Percentiles rank a stretch among this genome's conserved stretches.
These are phyloP conservation scores for Himalopsyche japonica DNA, from an alignment of 2,888 invertebrate species.

Conservation along the genomic window DNA sequence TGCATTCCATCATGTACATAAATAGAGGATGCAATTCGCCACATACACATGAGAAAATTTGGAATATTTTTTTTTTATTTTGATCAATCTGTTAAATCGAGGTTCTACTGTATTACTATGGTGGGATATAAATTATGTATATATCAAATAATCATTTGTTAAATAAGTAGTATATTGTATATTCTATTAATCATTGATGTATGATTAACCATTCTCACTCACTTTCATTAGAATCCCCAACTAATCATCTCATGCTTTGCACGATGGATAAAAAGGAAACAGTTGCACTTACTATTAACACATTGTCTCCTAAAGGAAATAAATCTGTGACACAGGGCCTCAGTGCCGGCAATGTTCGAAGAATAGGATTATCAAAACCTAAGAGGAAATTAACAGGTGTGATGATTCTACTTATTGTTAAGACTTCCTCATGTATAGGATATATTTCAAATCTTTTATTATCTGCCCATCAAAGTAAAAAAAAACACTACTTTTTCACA, in stretches of 20 bases:
- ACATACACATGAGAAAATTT: too few species aligned
- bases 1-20: too few species aligned
- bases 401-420: not conserved
- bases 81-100: too few species aligned
- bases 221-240: not conserved
- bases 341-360: conserved; percentile 48
- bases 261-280: not conserved
- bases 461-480: too few species aligned
- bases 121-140: too few species aligned
- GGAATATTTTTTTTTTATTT: too few species aligned
- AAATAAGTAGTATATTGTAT: not conserved
- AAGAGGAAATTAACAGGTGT: conserved; percentile 41
- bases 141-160: not conserved
- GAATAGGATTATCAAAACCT: conserved; percentile 54
- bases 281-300: not conserved
- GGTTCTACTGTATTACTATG: too few species aligned
- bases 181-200: not conserved
- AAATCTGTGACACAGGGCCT: not conserved
- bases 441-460: too few species aligned
- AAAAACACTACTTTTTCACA: not conserved
- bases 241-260: not conserved
- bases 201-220: not conserved
- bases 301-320: not conserved
- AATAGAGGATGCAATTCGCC: too few species aligned
- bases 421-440: too few species aligned